Base-by-base conservation (phyloP, 2,888 invertebrate species). In the Netelia inedita region DNA sequence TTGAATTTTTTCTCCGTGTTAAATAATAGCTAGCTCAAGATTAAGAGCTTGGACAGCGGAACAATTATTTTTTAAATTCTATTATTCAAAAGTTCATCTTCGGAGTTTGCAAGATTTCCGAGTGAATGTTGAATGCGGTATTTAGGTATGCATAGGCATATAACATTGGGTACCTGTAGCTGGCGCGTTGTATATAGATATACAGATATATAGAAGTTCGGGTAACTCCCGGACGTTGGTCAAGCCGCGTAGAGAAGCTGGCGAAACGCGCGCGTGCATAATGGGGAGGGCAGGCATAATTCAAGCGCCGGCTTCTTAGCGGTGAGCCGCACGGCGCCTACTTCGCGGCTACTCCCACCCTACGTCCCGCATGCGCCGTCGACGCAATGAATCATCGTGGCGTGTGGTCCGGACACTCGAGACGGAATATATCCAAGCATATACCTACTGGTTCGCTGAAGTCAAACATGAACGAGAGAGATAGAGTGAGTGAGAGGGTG, bases 211-310 rank as follows among this genome's bases (percentile, higher is more conserved):
- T 28, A 28, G 28, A 28, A 53, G 16, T n/a, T 14, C 41, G 23
- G 10, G 63, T 21, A 35, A 74, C 57, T 21, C 63, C 35, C 46
- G 79, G 68, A 75, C 50, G 57, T 57, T 83, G 79, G 75, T 75
- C 79, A 83, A 71, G 71, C 65, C 19, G 35, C 63, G 50, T 16
- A 59, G 79, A 74, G 79, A 66, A 75, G 75, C 71, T 79, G 65
- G 63, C 28, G 57, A 63, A 83, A 83, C 57, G 73, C 74, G 71
- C 69, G 71, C 74, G 83, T 79, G 79, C 83, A 83, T 83, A 75
- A 79, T 83, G 65, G 83, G 69, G 8, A 79, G 71, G 83, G 71
- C 79, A 69, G 71, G 69, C 57, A 83, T 83, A 83, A 83, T 83
- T 83, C 79, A 83, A 75, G 74, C 71, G 79, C 74, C 74, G 65